Base-by-base conservation (phyloP, 92 coral and sea anemone species). In the Bergia puertoricense region DNA sequence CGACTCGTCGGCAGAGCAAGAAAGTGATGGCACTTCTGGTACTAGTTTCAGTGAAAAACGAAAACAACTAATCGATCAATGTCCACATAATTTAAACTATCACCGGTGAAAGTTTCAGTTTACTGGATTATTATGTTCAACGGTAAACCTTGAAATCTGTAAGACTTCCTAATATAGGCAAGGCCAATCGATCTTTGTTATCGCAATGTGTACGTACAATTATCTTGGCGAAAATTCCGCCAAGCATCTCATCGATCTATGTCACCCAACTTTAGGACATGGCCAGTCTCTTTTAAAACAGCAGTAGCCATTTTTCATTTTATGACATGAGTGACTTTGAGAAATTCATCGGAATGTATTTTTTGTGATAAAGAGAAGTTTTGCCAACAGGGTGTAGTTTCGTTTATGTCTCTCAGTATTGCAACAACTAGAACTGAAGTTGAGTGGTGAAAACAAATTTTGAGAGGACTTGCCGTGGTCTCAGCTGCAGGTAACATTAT, bases 11-110 rank as follows among this genome's bases (percentile, higher is more conserved):
- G 57, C 74, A 42, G 23, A 42, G 2, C 11, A 40, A 6, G 22
- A 16, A 82, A 39, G 15, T 18, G 86, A 82, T 82, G 40, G 42
- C 57, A 46, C 38, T 39, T 84, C 11, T 72, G 65, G 67, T 45
- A 51, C 51, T 54, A 44, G 51, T 45, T 46, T 50, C 42, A 40
- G 75, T 7, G 14, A 68, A 69, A 18, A 84, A 84, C 79, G 79
- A 84, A 84, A 72, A 84, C 65, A 84, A 71, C 79, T 45, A 48
- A 84, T 84, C 65, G 68, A 84, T 84, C 87, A 84, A 41, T 84
- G 87, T 71, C 79, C 45, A 71, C 77, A 36, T 69, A 48, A 54
- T 44, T 46, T 84, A 30, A 46, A 84, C 39, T 71, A 72, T 43
- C 48, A 74, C 62, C 39, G 82, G 67, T 8, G n/a, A 79, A 79